A percentile compares a stretch with the other conserved stretches of the same genome.
Evolutionary conservation across 2,888 invertebrate genomes (phyloP).

Genomic region (Gonocerus acuteangulatus): DNA sequence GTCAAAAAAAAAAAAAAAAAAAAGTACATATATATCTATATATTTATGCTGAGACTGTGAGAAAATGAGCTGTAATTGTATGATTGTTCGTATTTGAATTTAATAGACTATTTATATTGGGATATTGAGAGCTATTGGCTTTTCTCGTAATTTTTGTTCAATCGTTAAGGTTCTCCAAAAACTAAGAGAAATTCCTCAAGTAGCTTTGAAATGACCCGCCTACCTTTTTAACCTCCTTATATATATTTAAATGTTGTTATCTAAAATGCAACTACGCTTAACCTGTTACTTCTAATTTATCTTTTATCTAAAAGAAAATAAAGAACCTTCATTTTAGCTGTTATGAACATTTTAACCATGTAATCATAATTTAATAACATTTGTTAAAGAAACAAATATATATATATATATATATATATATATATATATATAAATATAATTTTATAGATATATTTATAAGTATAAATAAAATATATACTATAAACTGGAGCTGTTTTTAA

Average conservation of each 20-base stretch:
- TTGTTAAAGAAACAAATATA: neutral
- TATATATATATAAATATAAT: neutral
- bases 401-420: neutral
- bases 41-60: neutral
- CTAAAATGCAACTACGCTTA: constrained; percentile 16
- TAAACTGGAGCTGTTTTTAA: no score
- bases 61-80: neutral
- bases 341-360: neutral
- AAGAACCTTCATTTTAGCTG: neutral
- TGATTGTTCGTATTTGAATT: neutral
- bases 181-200: neutral
- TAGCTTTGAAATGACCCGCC: constrained; percentile 12
- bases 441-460: no score
- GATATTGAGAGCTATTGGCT: neutral
- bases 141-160: neutral
- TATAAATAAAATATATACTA: no score
- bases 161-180: neutral
- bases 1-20: no score
- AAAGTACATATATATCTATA: no score
- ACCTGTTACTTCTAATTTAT: constrained; percentile 14
- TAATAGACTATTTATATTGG: no score
- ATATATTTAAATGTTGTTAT: constrained; percentile 18
- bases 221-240: constrained; percentile 13
- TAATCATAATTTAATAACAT: neutral
- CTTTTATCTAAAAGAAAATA: neutral